A percentile compares a stretch with the other conserved stretches of the same genome.
These are phyloP conservation scores for Neofelis nebulosa DNA, from an alignment of 2,113 vertebrate species.

Conservation along the genomic window DNA sequence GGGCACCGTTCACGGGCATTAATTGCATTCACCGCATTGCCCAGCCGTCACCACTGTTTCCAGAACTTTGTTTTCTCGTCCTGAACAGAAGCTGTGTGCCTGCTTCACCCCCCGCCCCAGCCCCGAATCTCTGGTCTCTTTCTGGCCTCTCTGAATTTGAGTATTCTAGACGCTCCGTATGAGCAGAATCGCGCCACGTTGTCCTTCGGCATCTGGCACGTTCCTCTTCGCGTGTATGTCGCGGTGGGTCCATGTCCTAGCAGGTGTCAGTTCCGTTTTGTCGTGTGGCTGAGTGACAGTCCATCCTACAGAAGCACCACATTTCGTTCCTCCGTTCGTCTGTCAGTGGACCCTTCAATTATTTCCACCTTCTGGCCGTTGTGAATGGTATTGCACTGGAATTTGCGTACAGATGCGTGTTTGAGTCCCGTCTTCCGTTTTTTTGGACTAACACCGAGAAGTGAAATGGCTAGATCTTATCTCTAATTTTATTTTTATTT, in stretches of 20 bases:
- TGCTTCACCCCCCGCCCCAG: neutral
- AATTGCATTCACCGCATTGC: rapidly evolving
- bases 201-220: rapidly evolving
- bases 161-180: rapidly evolving
- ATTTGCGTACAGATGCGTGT: rapidly evolving
- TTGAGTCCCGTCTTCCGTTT: neutral
- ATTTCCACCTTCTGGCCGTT: neutral
- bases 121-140: neutral
- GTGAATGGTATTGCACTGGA: neutral
- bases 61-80: neutral
- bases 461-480: neutral
- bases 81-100: neutral
- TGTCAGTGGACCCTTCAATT: rapidly evolving
- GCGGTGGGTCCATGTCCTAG: rapidly evolving
- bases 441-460: neutral
- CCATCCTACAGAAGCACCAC: rapidly evolving
- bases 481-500: neutral
- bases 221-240: neutral
- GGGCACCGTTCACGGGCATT: rapidly evolving
- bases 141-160: rapidly evolving
- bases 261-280: rapidly evolving
- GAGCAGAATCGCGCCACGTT: rapidly evolving
- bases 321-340: rapidly evolving
- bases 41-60: neutral
- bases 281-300: neutral